Evolutionary conservation across 2,888 invertebrate genomes (phyloP).

Genomic region (Gnatocerus cornutus): DNA sequence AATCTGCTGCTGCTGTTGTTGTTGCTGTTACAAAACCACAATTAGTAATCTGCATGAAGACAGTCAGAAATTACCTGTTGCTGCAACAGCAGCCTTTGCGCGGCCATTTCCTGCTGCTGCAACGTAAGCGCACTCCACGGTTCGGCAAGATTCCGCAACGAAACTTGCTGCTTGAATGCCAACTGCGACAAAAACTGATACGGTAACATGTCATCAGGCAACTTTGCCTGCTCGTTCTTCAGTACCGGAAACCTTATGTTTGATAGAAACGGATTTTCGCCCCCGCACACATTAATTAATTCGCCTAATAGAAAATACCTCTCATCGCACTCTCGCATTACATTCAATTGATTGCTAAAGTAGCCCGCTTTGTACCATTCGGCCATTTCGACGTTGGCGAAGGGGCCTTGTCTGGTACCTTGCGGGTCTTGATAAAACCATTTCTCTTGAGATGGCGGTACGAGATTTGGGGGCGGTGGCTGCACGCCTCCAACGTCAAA

Average conservation of each 20-base stretch:
- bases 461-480: constrained; percentile 67
- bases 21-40: too few relatives aligned
- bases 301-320: constrained; percentile 87
- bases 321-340: constrained; percentile 86
- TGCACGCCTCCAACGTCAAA: constrained; percentile 65
- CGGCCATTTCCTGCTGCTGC: constrained; percentile 73
- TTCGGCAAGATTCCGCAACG: constrained; percentile 70
- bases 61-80: constrained; percentile 64
- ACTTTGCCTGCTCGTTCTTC: constrained; percentile 68
- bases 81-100: constrained; percentile 72
- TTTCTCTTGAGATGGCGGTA: constrained; percentile 72
- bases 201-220: constrained; percentile 64
- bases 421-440: constrained; percentile 97
- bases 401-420: constrained; percentile 84
- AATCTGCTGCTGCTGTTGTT: constrained; percentile 54
- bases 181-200: constrained; percentile 71
- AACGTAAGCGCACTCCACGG: constrained; percentile 71
- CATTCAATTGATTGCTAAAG: constrained; percentile 74
- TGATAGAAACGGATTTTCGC: constrained; percentile 77
- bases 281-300: constrained; percentile 80
- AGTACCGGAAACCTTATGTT: constrained; percentile 72
- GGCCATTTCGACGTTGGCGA: constrained; percentile 93
- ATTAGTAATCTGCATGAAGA: too few relatives aligned
- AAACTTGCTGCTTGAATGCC: constrained; percentile 70
- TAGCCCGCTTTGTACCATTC: constrained; percentile 95